A percentile compares a stretch with the other conserved stretches of the same genome.
These are phyloP conservation scores for Eupsittula cactorum DNA, from an alignment of 2,113 vertebrate species.

Conservation along the genomic window DNA sequence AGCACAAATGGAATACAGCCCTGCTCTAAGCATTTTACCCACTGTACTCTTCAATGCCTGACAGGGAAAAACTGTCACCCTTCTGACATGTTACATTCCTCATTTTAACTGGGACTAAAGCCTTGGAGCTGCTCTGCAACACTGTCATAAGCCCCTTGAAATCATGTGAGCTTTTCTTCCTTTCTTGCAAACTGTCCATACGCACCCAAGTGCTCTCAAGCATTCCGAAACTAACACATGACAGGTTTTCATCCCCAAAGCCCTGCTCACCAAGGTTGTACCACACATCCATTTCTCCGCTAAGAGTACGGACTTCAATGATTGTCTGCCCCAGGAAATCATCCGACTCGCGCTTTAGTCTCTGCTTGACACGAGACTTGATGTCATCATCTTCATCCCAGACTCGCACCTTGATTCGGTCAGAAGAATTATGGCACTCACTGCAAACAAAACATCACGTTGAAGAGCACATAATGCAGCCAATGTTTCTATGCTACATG, in stretches of 20 bases:
- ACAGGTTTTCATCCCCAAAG: neutral
- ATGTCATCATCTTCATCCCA: conserved; percentile 99
- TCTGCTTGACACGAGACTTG: conserved; percentile 96
- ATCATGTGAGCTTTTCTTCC: accelerated
- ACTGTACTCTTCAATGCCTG: neutral
- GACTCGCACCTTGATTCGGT: conserved; percentile 96
- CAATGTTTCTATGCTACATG: neutral
- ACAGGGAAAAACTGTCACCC: neutral
- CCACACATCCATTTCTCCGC: conserved; percentile 99
- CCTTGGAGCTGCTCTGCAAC: neutral
- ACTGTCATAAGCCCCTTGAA: neutral
- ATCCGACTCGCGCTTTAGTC: conserved; percentile 95
- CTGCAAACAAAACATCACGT: conserved; percentile 64
- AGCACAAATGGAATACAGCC: neutral
- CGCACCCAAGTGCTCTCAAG: neutral
- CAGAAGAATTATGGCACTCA: conserved; percentile 99
- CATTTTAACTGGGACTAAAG: neutral
- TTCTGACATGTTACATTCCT: neutral
- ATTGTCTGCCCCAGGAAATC: conserved; percentile 98
- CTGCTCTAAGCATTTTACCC: neutral
- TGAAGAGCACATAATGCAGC: neutral
- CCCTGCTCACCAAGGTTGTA: conserved; percentile 93
- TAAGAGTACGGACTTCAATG: conserved; percentile 96
- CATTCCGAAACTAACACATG: neutral
- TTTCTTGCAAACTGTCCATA: neutral